Percentiles rank a stretch among this genome's conserved stretches.
These are phyloP conservation scores for Polydrusus pterygomalis DNA, from an alignment of 2,888 invertebrate genomes.

Conservation along the genomic window DNA sequence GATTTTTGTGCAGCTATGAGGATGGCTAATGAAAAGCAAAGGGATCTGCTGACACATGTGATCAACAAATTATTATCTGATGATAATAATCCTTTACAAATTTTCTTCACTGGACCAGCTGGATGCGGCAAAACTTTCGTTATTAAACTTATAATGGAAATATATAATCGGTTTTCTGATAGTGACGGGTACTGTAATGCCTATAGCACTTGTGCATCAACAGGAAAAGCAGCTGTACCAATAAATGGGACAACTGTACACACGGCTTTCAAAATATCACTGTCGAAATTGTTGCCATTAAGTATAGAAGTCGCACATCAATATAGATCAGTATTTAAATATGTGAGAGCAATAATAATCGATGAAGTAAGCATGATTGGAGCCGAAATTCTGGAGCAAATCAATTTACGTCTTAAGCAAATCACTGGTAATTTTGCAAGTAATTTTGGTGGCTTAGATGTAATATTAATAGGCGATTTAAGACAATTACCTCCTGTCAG, in stretches of 20 bases:
- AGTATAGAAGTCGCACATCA: slow-evolving; percentile 19
- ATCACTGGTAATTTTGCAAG: slow-evolving; percentile 52
- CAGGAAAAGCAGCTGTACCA: slow-evolving; percentile 62
- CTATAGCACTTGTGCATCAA: neutral
- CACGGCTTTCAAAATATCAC: slow-evolving; percentile 57
- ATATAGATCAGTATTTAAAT: slow-evolving; percentile 37
- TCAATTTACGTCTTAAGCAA: slow-evolving; percentile 30
- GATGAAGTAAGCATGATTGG: slow-evolving; percentile 55
- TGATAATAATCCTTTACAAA: slow-evolving; percentile 3
- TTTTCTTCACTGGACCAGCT: slow-evolving; percentile 4
- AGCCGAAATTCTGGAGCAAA: slow-evolving; percentile 9
- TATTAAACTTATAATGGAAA: slow-evolving; percentile 57
- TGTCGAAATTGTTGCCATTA: neutral
- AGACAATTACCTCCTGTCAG: slow-evolving; percentile 66
- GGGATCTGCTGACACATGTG: no score
- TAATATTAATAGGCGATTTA: slow-evolving; percentile 67
- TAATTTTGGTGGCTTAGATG: slow-evolving; percentile 64
- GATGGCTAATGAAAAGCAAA: neutral
- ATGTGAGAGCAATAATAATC: slow-evolving; percentile 57
- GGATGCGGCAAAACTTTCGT: slow-evolving; percentile 63
- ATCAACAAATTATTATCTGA: no score
- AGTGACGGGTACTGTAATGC: slow-evolving; percentile 59
- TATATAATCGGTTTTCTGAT: neutral
- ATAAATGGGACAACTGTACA: slow-evolving; percentile 66
- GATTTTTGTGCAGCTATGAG: neutral